These are phyloP conservation scores for Alces alces DNA, from an alignment of 2,113 vertebrate genomes.

Conservation along the genomic window DNA sequence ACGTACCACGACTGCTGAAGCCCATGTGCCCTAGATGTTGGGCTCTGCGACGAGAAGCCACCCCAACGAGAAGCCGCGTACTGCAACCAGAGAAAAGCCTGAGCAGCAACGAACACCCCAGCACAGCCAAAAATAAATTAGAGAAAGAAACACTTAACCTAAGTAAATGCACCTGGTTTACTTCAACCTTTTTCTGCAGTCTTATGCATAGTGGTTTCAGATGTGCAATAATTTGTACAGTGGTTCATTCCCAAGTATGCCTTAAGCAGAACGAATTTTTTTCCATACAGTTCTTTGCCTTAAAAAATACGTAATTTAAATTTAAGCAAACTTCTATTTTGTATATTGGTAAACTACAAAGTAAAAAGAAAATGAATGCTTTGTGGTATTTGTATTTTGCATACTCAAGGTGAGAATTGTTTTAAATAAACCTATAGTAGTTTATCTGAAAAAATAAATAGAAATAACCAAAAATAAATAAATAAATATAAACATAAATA, in stretches of 20 bases:
- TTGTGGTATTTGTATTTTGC: constrained; percentile 88
- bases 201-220: constrained; percentile 94
- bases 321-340: constrained; percentile 88
- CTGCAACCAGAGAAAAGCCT: neutral
- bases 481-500: neutral
- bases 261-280: constrained; percentile 84
- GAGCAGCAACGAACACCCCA: neutral
- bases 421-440: constrained; percentile 88
- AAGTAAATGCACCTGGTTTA: constrained; percentile 85
- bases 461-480: neutral
- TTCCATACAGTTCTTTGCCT: constrained; percentile 89
- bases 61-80: accelerated
- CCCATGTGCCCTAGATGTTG: neutral
- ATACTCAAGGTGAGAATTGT: constrained; percentile 84
- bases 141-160: constrained; percentile 56
- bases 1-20: neutral
- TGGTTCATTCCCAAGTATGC: constrained; percentile 87
- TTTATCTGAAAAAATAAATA: constrained; percentile 78
- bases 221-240: constrained; percentile 98
- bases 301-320: constrained; percentile 91
- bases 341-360: constrained; percentile 90
- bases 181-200: constrained; percentile 84
- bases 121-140: neutral
- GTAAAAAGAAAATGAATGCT: constrained; percentile 82
- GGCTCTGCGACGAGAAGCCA: neutral